phyloP scores from a whole-genome alignment of 2,113 vertebrate genomes.

The Glareola pratincola region DNA sequence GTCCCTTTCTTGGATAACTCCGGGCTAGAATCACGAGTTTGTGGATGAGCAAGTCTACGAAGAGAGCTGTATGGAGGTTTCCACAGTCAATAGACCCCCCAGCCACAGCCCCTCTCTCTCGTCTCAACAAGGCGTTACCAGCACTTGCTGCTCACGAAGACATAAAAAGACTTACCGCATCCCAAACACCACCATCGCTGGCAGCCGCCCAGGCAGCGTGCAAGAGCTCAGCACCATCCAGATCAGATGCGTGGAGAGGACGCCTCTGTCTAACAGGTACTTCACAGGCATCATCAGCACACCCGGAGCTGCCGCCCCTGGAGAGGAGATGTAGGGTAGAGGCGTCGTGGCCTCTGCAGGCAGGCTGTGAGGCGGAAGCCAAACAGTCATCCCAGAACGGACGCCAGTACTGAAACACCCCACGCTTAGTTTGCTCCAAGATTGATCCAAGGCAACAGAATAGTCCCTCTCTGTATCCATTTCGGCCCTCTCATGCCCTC shows the following conservation, averaged over 20 bases:
- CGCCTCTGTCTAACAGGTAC: constrained; percentile 86
- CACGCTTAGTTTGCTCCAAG: neutral
- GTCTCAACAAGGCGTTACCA: constrained; percentile 81
- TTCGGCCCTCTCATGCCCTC: neutral
- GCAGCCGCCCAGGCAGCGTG: constrained; percentile 79
- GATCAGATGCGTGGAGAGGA: constrained; percentile 87
- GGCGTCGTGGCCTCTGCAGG: neutral
- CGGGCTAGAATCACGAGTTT: constrained; percentile 89
- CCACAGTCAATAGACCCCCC: constrained; percentile 79
- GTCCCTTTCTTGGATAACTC: neutral
- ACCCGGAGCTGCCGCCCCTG: neutral
- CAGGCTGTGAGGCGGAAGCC: neutral
- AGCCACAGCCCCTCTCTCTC: constrained; percentile 86
- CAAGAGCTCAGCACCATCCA: constrained; percentile 97
- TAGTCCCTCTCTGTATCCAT: neutral
- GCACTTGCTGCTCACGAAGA: constrained; percentile 86
- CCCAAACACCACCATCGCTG: constrained; percentile 78
- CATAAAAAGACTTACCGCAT: constrained; percentile 90
- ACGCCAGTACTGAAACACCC: neutral
- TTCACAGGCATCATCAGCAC: rapidly evolving
- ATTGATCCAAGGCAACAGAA: neutral
- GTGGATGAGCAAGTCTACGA: constrained; percentile 91
- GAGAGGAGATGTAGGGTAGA: neutral
- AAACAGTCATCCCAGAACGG: neutral
- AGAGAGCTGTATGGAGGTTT: constrained; percentile 84